Evolutionary conservation across 2,888 invertebrate genomes (phyloP).

Genomic region (Ernsta delagoae): DNA sequence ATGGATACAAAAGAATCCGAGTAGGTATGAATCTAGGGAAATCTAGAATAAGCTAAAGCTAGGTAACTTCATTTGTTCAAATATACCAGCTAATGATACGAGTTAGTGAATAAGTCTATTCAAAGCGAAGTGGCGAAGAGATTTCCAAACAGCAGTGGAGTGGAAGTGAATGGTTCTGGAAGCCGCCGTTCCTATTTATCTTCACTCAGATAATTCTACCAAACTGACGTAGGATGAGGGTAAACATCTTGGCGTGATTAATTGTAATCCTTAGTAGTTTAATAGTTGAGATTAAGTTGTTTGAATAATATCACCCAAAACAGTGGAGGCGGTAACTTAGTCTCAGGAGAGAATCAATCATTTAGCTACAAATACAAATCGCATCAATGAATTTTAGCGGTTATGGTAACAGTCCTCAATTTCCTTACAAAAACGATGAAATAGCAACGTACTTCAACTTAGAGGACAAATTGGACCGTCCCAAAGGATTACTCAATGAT

Average conservation of each 20-base stretch:
- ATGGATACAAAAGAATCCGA: no score
- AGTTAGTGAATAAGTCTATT: slow-evolving; percentile 23
- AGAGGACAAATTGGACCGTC: no score
- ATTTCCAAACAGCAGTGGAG: slow-evolving; percentile 60
- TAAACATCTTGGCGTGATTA: slow-evolving; percentile 82
- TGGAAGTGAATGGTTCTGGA: slow-evolving; percentile 57
- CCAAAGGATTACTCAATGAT: no score
- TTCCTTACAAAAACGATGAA: neutral
- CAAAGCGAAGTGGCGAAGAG: slow-evolving; percentile 45
- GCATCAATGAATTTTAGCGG: slow-evolving; percentile 9
- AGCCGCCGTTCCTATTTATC: slow-evolving; percentile 72
- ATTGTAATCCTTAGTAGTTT: slow-evolving; percentile 79
- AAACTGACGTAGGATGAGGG: slow-evolving; percentile 78
- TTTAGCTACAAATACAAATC: slow-evolving; percentile 18
- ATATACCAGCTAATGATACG: neutral
- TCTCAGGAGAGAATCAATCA: slow-evolving; percentile 25
- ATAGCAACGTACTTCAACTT: no score
- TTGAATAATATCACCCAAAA: slow-evolving; percentile 33
- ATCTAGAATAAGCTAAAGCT: no score
- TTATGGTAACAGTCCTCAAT: neutral
- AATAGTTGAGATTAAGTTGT: slow-evolving; percentile 55
- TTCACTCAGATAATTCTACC: slow-evolving; percentile 75
- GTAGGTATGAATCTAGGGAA: no score
- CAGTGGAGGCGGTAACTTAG: slow-evolving; percentile 25
- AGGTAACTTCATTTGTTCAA: no score